Percentiles rank a stretch among this genome's conserved stretches.
phyloP scores from a whole-genome alignment of 2,113 vertebrate species.

The Scopus umbretta region DNA sequence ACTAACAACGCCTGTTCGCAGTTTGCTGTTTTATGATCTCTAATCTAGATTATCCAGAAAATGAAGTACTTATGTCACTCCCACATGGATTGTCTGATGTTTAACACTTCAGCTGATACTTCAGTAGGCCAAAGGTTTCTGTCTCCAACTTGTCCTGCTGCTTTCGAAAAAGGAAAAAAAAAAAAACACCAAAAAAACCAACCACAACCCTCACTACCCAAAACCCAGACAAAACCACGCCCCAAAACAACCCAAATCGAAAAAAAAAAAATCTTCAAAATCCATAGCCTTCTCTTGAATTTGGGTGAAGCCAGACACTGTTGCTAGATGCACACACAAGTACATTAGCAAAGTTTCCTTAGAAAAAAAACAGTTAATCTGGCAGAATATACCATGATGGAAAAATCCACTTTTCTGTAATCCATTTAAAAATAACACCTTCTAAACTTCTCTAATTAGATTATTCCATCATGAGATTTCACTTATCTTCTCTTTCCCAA shows the following conservation, averaged over 20 bases:
- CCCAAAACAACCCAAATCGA: not conserved
- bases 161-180: not conserved
- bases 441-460: not conserved
- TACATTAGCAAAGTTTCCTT: not conserved
- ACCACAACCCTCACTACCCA: too few relatives aligned
- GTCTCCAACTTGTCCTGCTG: not conserved
- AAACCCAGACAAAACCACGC: not conserved
- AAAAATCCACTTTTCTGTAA: not conserved
- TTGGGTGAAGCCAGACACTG: not conserved
- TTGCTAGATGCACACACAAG: rapidly evolving
- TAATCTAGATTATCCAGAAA: not conserved
- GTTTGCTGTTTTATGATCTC: not conserved
- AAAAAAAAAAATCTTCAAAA: not conserved
- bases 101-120: not conserved
- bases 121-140: not conserved
- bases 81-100: not conserved
- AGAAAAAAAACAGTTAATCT: not conserved
- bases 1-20: not conserved
- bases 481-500: not conserved
- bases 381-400: not conserved
- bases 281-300: not conserved
- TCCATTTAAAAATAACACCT: not conserved
- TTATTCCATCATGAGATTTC: not conserved
- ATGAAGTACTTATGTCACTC: not conserved
- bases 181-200: too few relatives aligned